phyloP scores from a whole-genome alignment of 2,797 vertebrate genomes.

The Chelonia mydas region DNA sequence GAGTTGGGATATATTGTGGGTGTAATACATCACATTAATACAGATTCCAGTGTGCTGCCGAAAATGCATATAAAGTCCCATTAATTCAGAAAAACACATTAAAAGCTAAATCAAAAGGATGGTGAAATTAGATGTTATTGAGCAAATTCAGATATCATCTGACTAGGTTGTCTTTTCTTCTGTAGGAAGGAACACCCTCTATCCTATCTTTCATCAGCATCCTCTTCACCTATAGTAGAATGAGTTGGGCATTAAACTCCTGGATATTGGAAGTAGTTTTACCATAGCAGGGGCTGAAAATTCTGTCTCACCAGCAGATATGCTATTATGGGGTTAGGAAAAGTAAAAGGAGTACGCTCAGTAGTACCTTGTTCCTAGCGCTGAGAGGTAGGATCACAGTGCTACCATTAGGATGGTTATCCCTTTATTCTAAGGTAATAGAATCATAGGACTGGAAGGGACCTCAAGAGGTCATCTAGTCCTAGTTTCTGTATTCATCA shows the following conservation, averaged over 20 bases:
- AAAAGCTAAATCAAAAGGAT: constrained; percentile 13
- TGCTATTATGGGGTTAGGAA: not conserved
- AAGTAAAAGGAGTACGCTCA: not conserved
- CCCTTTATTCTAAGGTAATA: not conserved
- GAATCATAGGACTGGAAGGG: too few species aligned
- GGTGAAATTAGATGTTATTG: not conserved
- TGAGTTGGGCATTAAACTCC: not conserved
- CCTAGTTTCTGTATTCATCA: not conserved
- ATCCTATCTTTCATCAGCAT: not conserved
- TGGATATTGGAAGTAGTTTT: not conserved
- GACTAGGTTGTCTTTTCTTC: not conserved
- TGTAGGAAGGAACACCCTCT: not conserved
- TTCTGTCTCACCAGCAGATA: not conserved
- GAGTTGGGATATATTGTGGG: constrained; percentile 20
- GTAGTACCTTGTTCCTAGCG: not conserved
- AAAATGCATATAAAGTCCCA: constrained; percentile 35
- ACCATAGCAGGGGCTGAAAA: not conserved
- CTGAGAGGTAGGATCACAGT: not conserved
- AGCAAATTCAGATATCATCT: not conserved
- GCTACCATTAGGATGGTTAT: not conserved
- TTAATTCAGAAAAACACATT: not conserved
- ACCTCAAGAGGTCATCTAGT: too few species aligned
- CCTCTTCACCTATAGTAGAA: not conserved
- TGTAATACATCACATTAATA: constrained; percentile 20
- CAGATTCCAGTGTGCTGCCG: constrained; percentile 20